These are phyloP conservation scores for Bettongia penicillata DNA, from an alignment of 2,113 vertebrate genomes.

Conservation along the genomic window DNA sequence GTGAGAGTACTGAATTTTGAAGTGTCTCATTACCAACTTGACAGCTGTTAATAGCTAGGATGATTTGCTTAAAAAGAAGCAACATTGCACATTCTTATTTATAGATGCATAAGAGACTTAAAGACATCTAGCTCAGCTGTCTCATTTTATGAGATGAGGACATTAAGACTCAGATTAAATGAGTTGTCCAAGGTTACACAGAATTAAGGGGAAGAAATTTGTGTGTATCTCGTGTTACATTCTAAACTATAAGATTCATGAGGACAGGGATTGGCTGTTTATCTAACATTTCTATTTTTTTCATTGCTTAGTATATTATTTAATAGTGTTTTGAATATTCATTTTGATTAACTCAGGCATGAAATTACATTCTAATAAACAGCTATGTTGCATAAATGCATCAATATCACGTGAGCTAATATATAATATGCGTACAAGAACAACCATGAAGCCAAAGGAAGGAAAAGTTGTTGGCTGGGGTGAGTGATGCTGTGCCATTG, in stretches of 20 bases:
- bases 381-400: not conserved
- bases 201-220: not conserved
- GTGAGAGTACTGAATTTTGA: not conserved
- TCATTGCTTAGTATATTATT: not conserved
- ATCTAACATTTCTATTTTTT: not conserved
- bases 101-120: not conserved
- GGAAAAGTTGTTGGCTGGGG: not conserved
- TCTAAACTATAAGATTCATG: not conserved
- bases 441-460: not conserved
- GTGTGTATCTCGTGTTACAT: not conserved
- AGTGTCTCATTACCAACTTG: not conserved
- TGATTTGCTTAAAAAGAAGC: not conserved
- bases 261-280: not conserved
- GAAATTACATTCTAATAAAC: not conserved
- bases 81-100: not conserved
- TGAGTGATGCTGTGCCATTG: not conserved
- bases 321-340: not conserved
- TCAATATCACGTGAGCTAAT: not conserved
- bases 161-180: not conserved
- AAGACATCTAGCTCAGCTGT: not conserved
- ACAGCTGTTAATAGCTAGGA: not conserved
- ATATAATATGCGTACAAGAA: not conserved
- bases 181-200: not conserved
- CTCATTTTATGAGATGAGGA: not conserved
- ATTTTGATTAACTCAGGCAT: not conserved